A percentile compares a stretch with the other conserved stretches of the same genome.
Conservation (phyloP, 2,113 vertebrate species). For the Rhombomys opimus region DNA sequence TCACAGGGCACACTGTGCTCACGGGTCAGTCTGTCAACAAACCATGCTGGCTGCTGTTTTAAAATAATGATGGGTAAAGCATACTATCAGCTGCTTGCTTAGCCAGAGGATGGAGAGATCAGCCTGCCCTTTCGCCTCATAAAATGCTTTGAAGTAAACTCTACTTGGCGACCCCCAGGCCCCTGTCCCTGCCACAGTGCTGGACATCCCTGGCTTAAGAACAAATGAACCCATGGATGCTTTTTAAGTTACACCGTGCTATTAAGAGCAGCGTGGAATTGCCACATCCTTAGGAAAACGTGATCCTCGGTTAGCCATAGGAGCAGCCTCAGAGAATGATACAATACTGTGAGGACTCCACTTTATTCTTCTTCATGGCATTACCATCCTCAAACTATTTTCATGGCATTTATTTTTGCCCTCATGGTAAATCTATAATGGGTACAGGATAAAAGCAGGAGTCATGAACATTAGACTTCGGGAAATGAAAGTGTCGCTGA, state of each 20-base stretch:
- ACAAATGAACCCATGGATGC: background rate
- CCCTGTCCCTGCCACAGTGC: background rate
- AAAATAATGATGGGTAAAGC: background rate
- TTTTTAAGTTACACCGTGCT: background rate
- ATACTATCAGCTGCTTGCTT: background rate
- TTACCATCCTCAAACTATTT: slow-evolving; percentile 27
- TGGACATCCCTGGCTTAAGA: background rate
- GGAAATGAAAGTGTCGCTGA: slow-evolving; percentile 35
- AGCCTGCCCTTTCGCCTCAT: background rate
- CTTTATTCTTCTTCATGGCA: background rate
- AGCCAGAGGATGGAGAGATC: background rate
- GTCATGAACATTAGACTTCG: background rate
- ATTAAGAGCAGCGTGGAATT: background rate
- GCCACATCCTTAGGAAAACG: background rate
- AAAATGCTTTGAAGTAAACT: slow-evolving; percentile 31
- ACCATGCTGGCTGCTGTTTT: background rate
- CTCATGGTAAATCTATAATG: slow-evolving; percentile 20
- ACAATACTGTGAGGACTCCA: background rate
- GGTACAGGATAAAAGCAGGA: slow-evolving; percentile 55
- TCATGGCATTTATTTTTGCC: slow-evolving; percentile 16
- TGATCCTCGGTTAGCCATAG: background rate
- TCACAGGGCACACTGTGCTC: background rate
- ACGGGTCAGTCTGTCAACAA: background rate
- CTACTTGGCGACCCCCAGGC: background rate
- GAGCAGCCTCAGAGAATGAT: background rate